These are phyloP conservation scores for Ammodytes marinus DNA, from an alignment of 2,113 vertebrate genomes.

Conservation along the genomic window DNA sequence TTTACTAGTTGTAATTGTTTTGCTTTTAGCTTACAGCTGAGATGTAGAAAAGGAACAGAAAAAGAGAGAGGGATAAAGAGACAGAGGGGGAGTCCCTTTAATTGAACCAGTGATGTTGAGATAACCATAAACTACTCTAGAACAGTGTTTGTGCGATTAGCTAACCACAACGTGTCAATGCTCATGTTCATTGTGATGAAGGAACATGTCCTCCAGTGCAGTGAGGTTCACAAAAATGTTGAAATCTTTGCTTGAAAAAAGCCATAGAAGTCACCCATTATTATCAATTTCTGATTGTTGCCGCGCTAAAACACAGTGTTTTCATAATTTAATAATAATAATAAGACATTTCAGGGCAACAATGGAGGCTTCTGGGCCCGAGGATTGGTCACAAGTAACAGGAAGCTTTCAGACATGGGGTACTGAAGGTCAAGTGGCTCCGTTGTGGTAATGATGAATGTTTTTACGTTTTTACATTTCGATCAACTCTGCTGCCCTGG, in stretches of 20 bases:
- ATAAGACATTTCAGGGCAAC: neutral
- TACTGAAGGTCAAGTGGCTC: slow-evolving; percentile 6
- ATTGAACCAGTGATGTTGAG: neutral
- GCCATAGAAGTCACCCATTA: neutral
- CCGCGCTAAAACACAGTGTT: neutral
- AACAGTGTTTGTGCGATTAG: too few relatives aligned
- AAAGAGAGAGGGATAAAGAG: neutral
- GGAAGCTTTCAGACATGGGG: slow-evolving; percentile 3
- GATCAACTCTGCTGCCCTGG: slow-evolving; percentile 23
- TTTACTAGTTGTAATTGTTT: neutral
- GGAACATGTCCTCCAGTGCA: neutral
- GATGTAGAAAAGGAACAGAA: neutral
- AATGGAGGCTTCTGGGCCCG: neutral
- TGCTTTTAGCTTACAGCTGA: neutral
- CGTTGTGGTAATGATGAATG: neutral
- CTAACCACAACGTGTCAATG: neutral
- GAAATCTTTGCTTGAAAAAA: neutral
- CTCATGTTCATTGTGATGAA: neutral
- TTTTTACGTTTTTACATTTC: slow-evolving; percentile 24
- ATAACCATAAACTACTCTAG: neutral
- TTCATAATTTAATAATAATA: neutral
- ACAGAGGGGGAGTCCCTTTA: neutral
- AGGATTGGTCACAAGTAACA: neutral
- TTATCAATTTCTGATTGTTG: neutral
- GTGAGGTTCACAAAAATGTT: neutral